Evolutionary conservation across 2,113 vertebrate species (phyloP), one percentile per base, ranked within the genome.

Genomic region (Clarias macrocephalus): DNA sequence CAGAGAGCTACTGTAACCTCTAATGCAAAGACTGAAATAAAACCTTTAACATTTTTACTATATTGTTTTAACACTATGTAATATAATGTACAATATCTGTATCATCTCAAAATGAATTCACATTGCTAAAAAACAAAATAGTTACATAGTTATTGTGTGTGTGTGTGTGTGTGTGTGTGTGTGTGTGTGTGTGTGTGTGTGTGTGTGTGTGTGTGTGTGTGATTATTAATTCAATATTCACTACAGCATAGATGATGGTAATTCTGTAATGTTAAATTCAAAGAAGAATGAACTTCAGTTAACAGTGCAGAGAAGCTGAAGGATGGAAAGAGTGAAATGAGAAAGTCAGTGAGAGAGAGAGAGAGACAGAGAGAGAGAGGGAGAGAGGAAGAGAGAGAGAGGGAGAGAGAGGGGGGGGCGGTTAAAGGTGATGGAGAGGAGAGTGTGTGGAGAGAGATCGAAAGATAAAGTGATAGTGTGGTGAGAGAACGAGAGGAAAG

Each of bases 371-470:
- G 57, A 57, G 80, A 76, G 75, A n/a, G n/a, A n/a, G n/a, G n/a
- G n/a, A n/a, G n/a, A n/a, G n/a, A n/a, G n/a, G n/a, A n/a, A 21
- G 75, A 56, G 19, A 37, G n/a, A 62, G n/a, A 33, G 59, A 85
- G 33, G 81, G 77, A 65, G 42, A 66, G 48, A 75, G 83, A 37
- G 77, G 33, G 56, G 6, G 77, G 28, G 72, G 70, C 79, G 85
- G 80, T 77, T 86, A 86, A 80, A 86, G 88, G 66, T 88, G 84
- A 86, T 1, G 70, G 81, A 48, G 80, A 88, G 79, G 73, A 37
- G 65, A 86, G 68, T 8, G 65, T 80, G 77, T 76, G 70, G 82
- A 88, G 66, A 82, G 81, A 86, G 80, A 76, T 33, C 2, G 30
- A 84, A 48, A 80, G 65, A 77, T 63, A 65, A 80, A 86, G 80